Evolutionary conservation across 2,888 invertebrate species (phyloP).

Genomic region (Cataglyphis altisquamis): DNA sequence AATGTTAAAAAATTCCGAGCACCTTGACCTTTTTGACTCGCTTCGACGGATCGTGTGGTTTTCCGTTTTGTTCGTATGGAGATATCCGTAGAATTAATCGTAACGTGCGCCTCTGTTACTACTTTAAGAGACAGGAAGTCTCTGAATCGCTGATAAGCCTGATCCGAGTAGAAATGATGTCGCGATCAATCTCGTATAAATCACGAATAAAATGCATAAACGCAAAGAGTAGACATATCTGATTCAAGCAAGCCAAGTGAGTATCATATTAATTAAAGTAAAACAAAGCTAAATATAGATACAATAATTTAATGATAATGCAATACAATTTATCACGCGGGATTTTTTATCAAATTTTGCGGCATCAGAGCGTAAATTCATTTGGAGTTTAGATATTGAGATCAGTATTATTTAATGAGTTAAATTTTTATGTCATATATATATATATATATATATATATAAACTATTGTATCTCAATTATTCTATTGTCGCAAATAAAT

Average conservation of each 20-base stretch:
- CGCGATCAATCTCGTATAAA: not conserved
- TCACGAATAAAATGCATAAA: not conserved
- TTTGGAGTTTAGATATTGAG: not conserved
- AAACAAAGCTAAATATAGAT: not conserved
- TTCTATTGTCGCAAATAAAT: not conserved
- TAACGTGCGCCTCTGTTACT: not conserved
- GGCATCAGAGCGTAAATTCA: not conserved
- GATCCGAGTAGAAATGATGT: not conserved
- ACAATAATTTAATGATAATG: constrained; percentile 11
- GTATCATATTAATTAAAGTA: constrained; percentile 3
- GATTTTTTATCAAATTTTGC: not conserved
- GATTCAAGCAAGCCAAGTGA: not conserved
- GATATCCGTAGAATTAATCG: constrained; percentile 51
- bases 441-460: no score
- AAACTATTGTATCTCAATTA: not conserved
- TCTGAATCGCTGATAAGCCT: not conserved
- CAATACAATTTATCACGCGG: not conserved
- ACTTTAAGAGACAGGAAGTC: not conserved
- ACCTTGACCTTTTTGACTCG: constrained; percentile 59
- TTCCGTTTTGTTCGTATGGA: constrained; percentile 37
- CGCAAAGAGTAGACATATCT: not conserved
- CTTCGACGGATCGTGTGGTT: constrained; percentile 30
- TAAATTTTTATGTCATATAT: not conserved
- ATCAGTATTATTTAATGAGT: not conserved
- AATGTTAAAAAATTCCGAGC: constrained; percentile 58